Evolutionary conservation across 2,888 invertebrate species (phyloP), one percentile per base, ranked within the genome.

Genomic region (Xanthorhoe spadicearia): DNA sequence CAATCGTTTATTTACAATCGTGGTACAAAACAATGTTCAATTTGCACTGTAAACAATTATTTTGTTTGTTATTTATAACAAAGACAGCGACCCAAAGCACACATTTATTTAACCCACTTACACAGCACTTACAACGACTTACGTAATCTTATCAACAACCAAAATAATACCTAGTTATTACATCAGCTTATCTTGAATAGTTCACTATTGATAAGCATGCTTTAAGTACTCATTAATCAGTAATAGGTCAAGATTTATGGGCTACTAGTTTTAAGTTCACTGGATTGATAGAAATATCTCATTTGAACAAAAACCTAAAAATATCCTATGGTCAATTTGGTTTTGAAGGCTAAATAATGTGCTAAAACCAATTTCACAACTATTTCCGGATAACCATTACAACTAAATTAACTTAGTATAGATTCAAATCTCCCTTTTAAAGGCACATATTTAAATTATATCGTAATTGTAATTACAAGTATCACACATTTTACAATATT

Each of bases 11-110:
- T 66, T 70, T 62, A 62, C 62, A 51, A 55, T 55, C 49, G 35
- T 19, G 17, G 9, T 61, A 65, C 55, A 68, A 35, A 61, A 51
- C 55, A 70, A 60, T 54, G 38, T 53, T 62, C 73, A 76, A 71
- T 72, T 75, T 32, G 32, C 32, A 78, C 74, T 64, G 43, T 52
- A 62, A 59, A 66, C 66, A 64, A 69, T 66, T 66, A 61, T 48
- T 48, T 48, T n/a, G 15, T 46, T 46, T n/a, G 46, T 46, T 15
- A 6, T n/a, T n/a, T 46, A 15, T 46, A 23, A 48, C 17, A 48
- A 17, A 48, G 15, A 23, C n/a, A n/a, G 15, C 46, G 10, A 46
- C 46, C 17, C 48, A 48, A 48, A 48, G 48, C 17, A 8, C 48
- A 48, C 38, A 13, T 43, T 43, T 48, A n/a, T 17, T 7, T 48